Evolutionary conservation across 2,113 vertebrate species (phyloP), one percentile per base, ranked within the genome.

Genomic region (Thermophis baileyi): DNA sequence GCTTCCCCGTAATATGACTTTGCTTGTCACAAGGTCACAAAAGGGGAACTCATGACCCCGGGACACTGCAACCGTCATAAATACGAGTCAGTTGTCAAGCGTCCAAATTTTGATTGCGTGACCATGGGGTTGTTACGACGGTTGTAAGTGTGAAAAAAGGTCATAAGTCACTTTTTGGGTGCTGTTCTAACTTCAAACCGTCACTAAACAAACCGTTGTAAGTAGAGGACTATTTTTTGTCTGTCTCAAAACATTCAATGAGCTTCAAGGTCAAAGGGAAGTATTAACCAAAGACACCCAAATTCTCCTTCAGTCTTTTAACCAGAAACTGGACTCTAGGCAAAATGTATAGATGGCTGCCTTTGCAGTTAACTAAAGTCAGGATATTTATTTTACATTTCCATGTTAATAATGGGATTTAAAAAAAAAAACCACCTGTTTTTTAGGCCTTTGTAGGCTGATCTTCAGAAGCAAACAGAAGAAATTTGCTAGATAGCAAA

Each of bases 61-160:
- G 25, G 57, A 11, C 57, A 27, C 3, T 9, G 25, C 57, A 3
- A 27, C 57, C 9, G 9, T 60, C 25, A 11, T 30, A 60, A 60
- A 30, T 60, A 12, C 0, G 10, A 60, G 3, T 60, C 25, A 30
- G 10, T 27, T 60, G 24, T 0, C 2, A 8, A 57, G 60, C 1
- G 1, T n/a, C 30, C 0, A 0, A 27, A 69, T 69, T 30, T 6
- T 60, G 24, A 10, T 60, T 3, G 2, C 2, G 2, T 57, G 24
- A 57, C 11, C 12, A 0, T 11, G 30, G 60, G 12, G 10, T 16
- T n/a, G 4, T n/a, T 69, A 16, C 30, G 1, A 69, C 27, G 5
- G 63, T 69, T 16, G 63, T 69, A 30, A 14, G 27, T 69, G 30
- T n/a, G 30, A n/a, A 69, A 69, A 69, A 69, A 0, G 30, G 1